Evolutionary conservation across 2,797 vertebrate species (phyloP).

Genomic region (Sebastolobus alascanus): DNA sequence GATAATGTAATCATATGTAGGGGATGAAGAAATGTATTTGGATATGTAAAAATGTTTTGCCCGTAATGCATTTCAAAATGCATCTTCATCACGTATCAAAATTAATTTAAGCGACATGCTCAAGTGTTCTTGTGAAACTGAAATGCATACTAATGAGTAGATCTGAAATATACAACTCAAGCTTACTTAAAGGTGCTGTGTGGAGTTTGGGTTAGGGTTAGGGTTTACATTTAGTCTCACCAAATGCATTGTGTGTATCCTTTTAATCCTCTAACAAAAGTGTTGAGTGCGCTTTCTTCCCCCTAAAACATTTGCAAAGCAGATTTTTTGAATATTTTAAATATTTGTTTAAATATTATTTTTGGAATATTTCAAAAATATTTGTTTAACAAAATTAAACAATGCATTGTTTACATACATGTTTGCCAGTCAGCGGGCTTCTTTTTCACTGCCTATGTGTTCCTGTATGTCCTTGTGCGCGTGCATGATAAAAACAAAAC

Average conservation of each 20-base stretch:
- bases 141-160: background rate
- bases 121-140: background rate
- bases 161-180: conserved; percentile 1
- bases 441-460: background rate
- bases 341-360: no score
- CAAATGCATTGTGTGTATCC: background rate
- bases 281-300: background rate
- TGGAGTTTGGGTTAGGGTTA: background rate
- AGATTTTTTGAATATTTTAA: no score
- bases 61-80: conserved; percentile 5
- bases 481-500: background rate
- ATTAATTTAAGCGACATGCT: background rate
- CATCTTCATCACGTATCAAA: conserved; percentile 5
- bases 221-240: background rate
- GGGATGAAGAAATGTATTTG: conserved; percentile 2
- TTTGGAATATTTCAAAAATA: background rate
- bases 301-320: background rate
- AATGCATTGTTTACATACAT: background rate
- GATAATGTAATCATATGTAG: background rate
- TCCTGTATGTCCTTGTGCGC: background rate
- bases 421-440: background rate
- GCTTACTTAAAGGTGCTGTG: conserved; percentile 18
- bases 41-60: background rate
- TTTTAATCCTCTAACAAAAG: background rate
- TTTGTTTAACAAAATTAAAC: background rate